Conservation (phyloP, 2,888 invertebrate species). For the Cheilosia vernalis region DNA sequence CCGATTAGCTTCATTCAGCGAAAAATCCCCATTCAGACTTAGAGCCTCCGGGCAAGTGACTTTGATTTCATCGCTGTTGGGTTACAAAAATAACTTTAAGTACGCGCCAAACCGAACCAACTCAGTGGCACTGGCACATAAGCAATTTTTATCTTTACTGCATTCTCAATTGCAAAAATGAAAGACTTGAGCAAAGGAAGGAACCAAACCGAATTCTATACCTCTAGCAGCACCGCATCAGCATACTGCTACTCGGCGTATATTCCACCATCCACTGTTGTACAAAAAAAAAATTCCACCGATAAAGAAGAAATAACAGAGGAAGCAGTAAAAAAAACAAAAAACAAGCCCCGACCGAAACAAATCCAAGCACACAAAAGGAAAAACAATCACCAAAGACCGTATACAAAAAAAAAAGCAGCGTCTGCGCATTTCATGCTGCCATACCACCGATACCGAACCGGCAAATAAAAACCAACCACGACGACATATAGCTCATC, state of each 20-base stretch:
- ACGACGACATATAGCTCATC: slow-evolving; percentile 61
- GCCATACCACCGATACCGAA: slow-evolving; percentile 36
- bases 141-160: slow-evolving; percentile 63
- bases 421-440: slow-evolving; percentile 69
- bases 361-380: slow-evolving; percentile 25
- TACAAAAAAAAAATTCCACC: slow-evolving; percentile 23
- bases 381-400: slow-evolving; percentile 34
- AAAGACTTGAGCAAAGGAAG: slow-evolving; percentile 47
- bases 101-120: slow-evolving; percentile 25
- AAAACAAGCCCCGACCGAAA: not conserved
- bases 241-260: no score
- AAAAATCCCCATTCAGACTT: slow-evolving; percentile 16
- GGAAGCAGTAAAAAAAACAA: slow-evolving; percentile 23
- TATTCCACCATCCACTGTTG: not conserved
- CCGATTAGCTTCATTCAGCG: slow-evolving; percentile 20
- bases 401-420: slow-evolving; percentile 35
- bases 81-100: slow-evolving; percentile 60
- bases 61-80: slow-evolving; percentile 44
- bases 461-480: slow-evolving; percentile 58
- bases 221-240: slow-evolving; percentile 15
- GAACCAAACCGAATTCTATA: slow-evolving; percentile 27
- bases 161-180: slow-evolving; percentile 61
- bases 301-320: slow-evolving; percentile 51
- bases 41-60: not conserved
- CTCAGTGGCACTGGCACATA: slow-evolving; percentile 49